Conservation (phyloP, 64 coral and sea anemone genomes). For the Montipora capricornis region DNA sequence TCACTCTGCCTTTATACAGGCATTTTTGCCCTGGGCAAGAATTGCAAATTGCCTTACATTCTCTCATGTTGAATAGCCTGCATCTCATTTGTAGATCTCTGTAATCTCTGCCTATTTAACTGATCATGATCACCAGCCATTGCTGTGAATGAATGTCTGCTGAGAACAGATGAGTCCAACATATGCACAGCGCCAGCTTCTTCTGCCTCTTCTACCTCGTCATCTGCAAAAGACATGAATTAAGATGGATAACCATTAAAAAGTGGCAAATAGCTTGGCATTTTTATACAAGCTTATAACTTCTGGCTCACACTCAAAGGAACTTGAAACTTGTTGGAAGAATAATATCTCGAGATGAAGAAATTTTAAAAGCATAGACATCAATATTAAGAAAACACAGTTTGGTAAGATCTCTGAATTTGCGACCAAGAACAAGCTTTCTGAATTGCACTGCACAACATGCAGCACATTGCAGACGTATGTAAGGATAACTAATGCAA, state of each 20-base stretch:
- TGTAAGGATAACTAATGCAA: no score
- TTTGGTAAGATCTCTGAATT: no score
- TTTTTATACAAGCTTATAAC: no score
- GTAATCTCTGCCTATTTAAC: constrained; percentile 80
- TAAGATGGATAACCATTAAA: no score
- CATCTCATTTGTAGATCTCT: constrained; percentile 81
- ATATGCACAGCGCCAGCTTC: constrained; percentile 13
- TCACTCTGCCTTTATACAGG: background rate
- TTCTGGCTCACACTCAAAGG: no score
- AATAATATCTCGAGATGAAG: no score
- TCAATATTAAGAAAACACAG: no score
- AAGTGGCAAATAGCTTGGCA: background rate
- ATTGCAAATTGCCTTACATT: constrained; percentile 62
- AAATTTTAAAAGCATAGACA: no score
- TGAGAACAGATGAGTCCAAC: constrained; percentile 58
- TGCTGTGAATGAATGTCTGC: constrained; percentile 87
- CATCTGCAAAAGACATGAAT: constrained; percentile 2
- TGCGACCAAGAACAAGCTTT: no score
- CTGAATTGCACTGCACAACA: no score
- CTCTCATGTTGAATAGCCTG: constrained; percentile 87
- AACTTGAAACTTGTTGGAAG: no score
- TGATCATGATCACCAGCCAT: constrained; percentile 96
- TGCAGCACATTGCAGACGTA: no score
- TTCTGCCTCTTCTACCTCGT: constrained; percentile 66
- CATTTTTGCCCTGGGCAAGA: background rate